phyloP scores from a whole-genome alignment of 2,888 invertebrate genomes.

The Amiota mariae region DNA sequence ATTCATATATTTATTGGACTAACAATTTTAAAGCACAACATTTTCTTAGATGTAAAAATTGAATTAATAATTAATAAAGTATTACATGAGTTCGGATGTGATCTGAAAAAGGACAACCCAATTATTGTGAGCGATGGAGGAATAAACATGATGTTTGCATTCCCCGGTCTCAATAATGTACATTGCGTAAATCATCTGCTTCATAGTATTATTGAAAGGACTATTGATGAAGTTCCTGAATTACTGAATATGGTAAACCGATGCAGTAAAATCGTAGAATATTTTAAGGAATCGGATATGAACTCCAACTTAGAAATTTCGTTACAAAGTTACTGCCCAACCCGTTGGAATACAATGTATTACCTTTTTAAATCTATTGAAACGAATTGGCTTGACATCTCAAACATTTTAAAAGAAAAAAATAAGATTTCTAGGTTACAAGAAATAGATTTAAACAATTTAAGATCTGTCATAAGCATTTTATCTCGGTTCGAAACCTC shows the following conservation, averaged over 20 bases:
- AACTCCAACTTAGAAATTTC: slow-evolving; percentile 15
- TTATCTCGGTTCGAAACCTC: not conserved
- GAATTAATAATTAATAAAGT: slow-evolving; percentile 36
- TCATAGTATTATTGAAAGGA: slow-evolving; percentile 36
- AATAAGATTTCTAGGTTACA: slow-evolving; percentile 13
- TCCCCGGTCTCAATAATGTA: slow-evolving; percentile 33
- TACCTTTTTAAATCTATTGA: slow-evolving; percentile 29
- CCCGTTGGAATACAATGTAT: slow-evolving; percentile 36
- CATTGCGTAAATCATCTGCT: slow-evolving; percentile 39
- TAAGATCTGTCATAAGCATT: not conserved
- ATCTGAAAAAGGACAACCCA: slow-evolving; percentile 28
- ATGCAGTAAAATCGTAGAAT: slow-evolving; percentile 38
- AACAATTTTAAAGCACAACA: slow-evolving; percentile 32
- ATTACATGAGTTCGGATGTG: slow-evolving; percentile 38
- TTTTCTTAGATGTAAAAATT: slow-evolving; percentile 38
- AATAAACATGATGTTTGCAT: slow-evolving; percentile 33
- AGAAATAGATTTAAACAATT: not conserved
- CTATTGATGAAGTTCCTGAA: slow-evolving; percentile 31
- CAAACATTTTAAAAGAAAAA: slow-evolving; percentile 23
- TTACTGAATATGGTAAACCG: slow-evolving; percentile 23
- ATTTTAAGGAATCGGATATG: slow-evolving; percentile 36
- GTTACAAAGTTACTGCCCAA: slow-evolving; percentile 32
- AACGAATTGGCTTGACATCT: slow-evolving; percentile 30
- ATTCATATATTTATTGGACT: slow-evolving; percentile 12
- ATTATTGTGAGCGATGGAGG: slow-evolving; percentile 36